Evolutionary conservation across 2,113 vertebrate genomes (phyloP), one percentile per base, ranked within the genome.

Genomic region (Pluvialis apricaria): DNA sequence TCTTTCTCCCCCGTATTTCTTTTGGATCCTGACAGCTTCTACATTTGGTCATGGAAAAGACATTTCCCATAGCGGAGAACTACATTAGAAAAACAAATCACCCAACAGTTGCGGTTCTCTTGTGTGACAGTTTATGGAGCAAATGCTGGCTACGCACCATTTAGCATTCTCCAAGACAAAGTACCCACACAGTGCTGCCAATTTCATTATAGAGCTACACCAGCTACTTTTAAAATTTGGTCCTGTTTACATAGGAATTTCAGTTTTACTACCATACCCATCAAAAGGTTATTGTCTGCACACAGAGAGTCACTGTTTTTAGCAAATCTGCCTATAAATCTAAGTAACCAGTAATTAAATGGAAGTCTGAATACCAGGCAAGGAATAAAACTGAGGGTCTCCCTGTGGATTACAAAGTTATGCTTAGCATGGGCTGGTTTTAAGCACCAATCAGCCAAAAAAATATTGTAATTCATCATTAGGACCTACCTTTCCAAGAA

Each of bases 221-320:
- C 94, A 96, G 70, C 87, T 97, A 96, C 92, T 96, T 96, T 94
- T 87, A 96, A 97, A 97, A 90, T 86, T 97, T 91, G 85, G 87
- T 97, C 68, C 88, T 94, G 95, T 96, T 95, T 97, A 95, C 90
- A 95, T 47, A 96, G 94, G 92, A 96, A 95, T 97, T 96, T 94
- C 91, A 90, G 92, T 95, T 94, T 96, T 92, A 88, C 94, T 96
- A 91, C 88, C 76, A 52, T 87, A 90, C 92, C 85, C 94, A 97
- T 97, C 96, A 97, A 97, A 97, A 97, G 94, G 91, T 96, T 95
- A 95, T 97, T 94, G 92, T 96, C 95, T 97, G 93, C 95, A 96
- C 82, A 92, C 60, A 93, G 94, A 96, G 92, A 96, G 92, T 61
- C 82, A 83, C 95, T 97, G 82, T 96, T 94, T 97, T 97, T 94